Conservation (phyloP, 2,888 invertebrate genomes). For the Cryptocephalus primarius region DNA sequence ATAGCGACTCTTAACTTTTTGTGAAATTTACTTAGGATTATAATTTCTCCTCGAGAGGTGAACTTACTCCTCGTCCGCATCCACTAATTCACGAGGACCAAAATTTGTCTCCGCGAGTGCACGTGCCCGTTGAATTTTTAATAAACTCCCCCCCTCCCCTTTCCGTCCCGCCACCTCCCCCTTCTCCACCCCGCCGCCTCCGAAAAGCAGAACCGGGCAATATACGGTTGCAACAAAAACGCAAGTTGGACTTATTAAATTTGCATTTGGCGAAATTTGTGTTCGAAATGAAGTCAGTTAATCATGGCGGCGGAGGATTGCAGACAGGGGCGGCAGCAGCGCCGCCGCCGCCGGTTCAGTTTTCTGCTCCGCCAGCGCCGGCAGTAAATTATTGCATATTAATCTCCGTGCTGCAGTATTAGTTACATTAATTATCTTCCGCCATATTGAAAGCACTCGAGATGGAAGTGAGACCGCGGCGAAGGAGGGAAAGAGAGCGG, state of each 20-base stretch:
- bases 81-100: too few species aligned
- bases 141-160: conserved; percentile 4
- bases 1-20: too few species aligned
- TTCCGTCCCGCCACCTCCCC: neutral
- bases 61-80: too few species aligned
- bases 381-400: conserved; percentile 41
- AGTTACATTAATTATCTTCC: conserved; percentile 39
- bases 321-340: conserved; percentile 25
- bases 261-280: conserved; percentile 39
- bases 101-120: neutral
- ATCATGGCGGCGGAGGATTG: conserved; percentile 32
- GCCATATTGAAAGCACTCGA: conserved; percentile 34
- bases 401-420: conserved; percentile 40
- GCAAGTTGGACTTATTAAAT: conserved; percentile 37
- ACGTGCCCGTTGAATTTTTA: conserved; percentile 13
- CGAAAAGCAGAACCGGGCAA: conserved; percentile 4
- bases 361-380: conserved; percentile 33
- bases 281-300: conserved; percentile 39
- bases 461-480: conserved; percentile 26
- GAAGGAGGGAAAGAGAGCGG: conserved; percentile 19
- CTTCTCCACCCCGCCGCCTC: neutral
- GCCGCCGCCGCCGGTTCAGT: conserved; percentile 26
- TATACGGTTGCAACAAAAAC: conserved; percentile 23
- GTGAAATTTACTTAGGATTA: too few species aligned
- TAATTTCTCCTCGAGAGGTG: too few species aligned